phyloP scores from a whole-genome alignment of 2,888 invertebrate genomes.

The Philereme vetulata region DNA sequence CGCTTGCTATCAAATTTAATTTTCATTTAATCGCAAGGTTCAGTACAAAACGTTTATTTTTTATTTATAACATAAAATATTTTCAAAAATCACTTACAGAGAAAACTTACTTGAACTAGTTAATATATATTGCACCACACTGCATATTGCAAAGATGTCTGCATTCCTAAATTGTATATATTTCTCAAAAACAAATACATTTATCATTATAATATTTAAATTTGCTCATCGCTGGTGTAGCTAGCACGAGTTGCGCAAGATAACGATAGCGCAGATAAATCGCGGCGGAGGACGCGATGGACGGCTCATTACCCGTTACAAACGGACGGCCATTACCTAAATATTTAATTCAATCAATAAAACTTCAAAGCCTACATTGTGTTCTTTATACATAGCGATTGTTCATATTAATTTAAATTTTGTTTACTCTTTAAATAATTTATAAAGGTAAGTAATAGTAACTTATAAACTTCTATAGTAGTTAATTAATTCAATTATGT shows the following conservation, averaged over 20 bases:
- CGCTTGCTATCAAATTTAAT: no score
- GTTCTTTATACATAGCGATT: constrained; percentile 24
- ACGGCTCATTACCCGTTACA: constrained; percentile 43
- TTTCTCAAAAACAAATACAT: constrained; percentile 7
- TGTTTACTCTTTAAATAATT: neutral
- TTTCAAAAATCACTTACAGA: no score
- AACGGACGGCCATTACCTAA: constrained; percentile 38
- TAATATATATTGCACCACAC: no score
- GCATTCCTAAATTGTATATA: neutral
- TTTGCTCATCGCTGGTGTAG: neutral
- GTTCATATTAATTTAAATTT: neutral
- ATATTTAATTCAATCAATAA: constrained; percentile 47
- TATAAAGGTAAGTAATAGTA: no score
- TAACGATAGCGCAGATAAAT: constrained; percentile 39
- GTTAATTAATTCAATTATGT: no score
- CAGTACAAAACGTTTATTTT: no score
- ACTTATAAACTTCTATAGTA: no score
- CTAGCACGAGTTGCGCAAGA: constrained; percentile 17
- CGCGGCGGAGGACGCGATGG: constrained; percentile 37
- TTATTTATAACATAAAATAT: no score
- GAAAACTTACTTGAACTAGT: no score
- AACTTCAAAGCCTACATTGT: constrained; percentile 28
- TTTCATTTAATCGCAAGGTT: no score
- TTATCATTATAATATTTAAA: neutral
- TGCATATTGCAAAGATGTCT: no score